Base-by-base conservation (phyloP, 2,888 invertebrate genomes). In the Ornithoptera priamus region DNA sequence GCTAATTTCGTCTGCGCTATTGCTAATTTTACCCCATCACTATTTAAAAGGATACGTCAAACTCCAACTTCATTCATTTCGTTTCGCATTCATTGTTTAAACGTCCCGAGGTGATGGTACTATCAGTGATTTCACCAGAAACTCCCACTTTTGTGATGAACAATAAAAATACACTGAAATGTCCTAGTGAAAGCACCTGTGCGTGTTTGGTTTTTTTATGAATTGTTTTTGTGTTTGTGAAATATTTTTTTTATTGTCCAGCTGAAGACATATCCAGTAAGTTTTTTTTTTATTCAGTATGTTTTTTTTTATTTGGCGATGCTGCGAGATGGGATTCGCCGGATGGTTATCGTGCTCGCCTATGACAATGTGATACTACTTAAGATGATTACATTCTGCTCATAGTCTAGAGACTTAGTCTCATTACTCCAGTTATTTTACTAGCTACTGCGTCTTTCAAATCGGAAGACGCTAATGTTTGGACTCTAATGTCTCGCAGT, bases 121-220 rank as follows among this genome's bases (percentile, higher is more conserved):
- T 62, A 58, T 59, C 36, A 71, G 63, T 69, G 69, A 67, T 71
- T 67, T 69, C 73, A 58, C 69, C 71, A 72, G 71, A 72, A 72
- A 69, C 70, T 71, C 67, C 71, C 68, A 68, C 71, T 72, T 72
- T 74, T 73, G 72, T 71, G 75, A 72, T 74, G 71, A 68, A 72
- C 60, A 67, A 67, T 71, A 64, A 64, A 68, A 67, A 69, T 56
- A 65, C 62, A 60, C 72, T 75, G 75, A 72, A 68, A 75, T 74
- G 74, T 74, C 72, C 69, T 70, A 74, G 75, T 75, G 75, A 72
- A 69, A 68, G 69, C 69, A 56, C 56, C 62, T 69, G 72, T 73
- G 68, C n/a, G 53, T 60, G 63, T 56, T 63, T 67, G 67, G n/a
- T 74, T 71, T 72, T 65, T 71, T 72, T 72, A 71, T 74, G 74